These are phyloP conservation scores for Scortum barcoo DNA, from an alignment of 2,113 vertebrate species.

Conservation along the genomic window DNA sequence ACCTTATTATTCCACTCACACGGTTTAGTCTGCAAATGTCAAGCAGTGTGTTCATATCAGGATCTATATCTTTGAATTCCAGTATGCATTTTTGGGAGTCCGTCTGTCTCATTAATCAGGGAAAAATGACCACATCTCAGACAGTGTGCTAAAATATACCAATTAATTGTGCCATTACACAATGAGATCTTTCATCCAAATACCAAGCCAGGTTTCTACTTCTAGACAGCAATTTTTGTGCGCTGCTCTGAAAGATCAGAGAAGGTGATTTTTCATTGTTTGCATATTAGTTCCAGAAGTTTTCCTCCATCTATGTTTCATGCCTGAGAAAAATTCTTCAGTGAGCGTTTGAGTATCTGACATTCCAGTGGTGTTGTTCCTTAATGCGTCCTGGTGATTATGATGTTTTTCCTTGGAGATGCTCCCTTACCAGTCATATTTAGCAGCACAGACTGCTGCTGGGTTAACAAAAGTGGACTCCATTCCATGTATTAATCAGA, in stretches of 20 bases:
- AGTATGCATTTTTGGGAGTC: not conserved
- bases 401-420: constrained; percentile 48
- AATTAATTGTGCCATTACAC: constrained; percentile 18
- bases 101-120: constrained; percentile 37
- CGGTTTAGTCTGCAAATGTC: constrained; percentile 58
- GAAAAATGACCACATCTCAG: constrained; percentile 34
- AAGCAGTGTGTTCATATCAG: constrained; percentile 36
- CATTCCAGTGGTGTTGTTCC: constrained; percentile 62
- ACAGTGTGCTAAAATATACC: constrained; percentile 42
- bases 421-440: constrained; percentile 57
- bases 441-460: constrained; percentile 54
- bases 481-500: constrained; percentile 66
- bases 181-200: constrained; percentile 25
- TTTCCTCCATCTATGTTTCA: constrained; percentile 1
- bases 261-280: constrained; percentile 26
- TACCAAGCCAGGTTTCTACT: not conserved
- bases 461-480: constrained; percentile 51
- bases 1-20: constrained; percentile 54
- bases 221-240: not conserved
- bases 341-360: constrained; percentile 51
- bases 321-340: constrained; percentile 18
- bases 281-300: constrained; percentile 29
- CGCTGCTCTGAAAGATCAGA: constrained; percentile 16
- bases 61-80: constrained; percentile 33
- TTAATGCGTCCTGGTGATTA: constrained; percentile 47